Base-by-base conservation (phyloP, 2,113 vertebrate species). In the Lathamus discolor region DNA sequence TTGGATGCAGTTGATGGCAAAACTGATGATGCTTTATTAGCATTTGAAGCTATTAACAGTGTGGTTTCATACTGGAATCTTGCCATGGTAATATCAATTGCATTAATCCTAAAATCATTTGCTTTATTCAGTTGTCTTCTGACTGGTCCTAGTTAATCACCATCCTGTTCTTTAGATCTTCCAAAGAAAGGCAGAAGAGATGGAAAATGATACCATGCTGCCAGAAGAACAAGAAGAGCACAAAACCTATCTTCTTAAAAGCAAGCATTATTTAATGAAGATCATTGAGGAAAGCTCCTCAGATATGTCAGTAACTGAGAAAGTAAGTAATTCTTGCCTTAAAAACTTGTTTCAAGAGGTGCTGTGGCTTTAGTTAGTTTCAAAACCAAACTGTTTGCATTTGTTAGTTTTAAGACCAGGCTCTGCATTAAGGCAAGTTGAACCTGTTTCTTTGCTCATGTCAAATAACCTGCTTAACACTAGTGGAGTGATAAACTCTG, bases 1-100 rank as follows among this genome's bases (percentile, higher is more conserved):
- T 97, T 99, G 62, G 98, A 99, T 96, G 98, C 99, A 76, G 98
- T 99, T 84, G 99, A 99, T 97, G 99, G 99, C 76, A 99, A 98
- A 97, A 98, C 97, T 11, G 99, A 99, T 67, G 99, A 99, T 82
- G 99, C 99, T 29, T 98, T 99, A 28, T 85, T 97, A 86, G 98
- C 98, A 28, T 99, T 99, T 97, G 99, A 99, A 98, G 97, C 98
- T 62, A 98, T 99, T 94, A 98, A 99, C 90, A 99, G 97, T 83
- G 96, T 99, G 92, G 98, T 98, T 69, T 99, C 99, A 16, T 97
- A 98, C 37, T 99, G 99, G 99, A 98, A 99, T 98, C 98, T 99
- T 97, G 99, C 99, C 3, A 77, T 98, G 98, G 99, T 99, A 98
- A 96, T 66, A 25, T 61, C 41, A 88, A 29, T 29, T 43, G 44